phyloP scores from a whole-genome alignment of 2,797 vertebrate species.

The Tarsius wallacei region DNA sequence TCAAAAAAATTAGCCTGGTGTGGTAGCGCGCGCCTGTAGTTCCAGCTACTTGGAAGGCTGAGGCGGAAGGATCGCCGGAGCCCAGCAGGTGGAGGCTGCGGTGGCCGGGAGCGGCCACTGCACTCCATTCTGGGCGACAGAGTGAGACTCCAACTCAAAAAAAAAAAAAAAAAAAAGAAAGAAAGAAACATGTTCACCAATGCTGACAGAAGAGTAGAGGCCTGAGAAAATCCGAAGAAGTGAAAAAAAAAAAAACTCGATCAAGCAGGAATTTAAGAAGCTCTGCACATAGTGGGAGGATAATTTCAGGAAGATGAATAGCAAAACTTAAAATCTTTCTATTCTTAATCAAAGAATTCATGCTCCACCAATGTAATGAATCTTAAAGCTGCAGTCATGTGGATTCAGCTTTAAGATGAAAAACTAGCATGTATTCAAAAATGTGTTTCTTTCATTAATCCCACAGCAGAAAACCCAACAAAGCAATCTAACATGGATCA shows the following conservation, averaged over 20 bases:
- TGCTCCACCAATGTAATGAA: not conserved
- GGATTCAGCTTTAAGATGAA: not conserved
- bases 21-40: too few species aligned
- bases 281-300: not conserved
- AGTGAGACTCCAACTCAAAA: too few species aligned
- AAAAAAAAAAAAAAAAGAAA: too few species aligned
- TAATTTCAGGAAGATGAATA: not conserved
- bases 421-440: not conserved
- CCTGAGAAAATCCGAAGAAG: constrained; percentile 11
- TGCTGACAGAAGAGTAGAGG: not conserved
- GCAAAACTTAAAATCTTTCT: not conserved
- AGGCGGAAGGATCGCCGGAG: too few species aligned
- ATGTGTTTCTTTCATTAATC: constrained; percentile 44
- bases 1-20: too few species aligned
- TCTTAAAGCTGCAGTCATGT: not conserved
- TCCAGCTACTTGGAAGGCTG: too few species aligned
- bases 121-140: too few species aligned
- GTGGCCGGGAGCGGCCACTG: too few species aligned
- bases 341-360: not conserved
- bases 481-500: constrained; percentile 31
- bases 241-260: not conserved
- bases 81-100: too few species aligned
- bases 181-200: too few species aligned
- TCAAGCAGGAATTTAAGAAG: not conserved
- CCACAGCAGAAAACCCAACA: constrained; percentile 32